A percentile compares a stretch with the other conserved stretches of the same genome.
Conservation (phyloP, 2,797 vertebrate genomes). For the Fringilla coelebs region DNA sequence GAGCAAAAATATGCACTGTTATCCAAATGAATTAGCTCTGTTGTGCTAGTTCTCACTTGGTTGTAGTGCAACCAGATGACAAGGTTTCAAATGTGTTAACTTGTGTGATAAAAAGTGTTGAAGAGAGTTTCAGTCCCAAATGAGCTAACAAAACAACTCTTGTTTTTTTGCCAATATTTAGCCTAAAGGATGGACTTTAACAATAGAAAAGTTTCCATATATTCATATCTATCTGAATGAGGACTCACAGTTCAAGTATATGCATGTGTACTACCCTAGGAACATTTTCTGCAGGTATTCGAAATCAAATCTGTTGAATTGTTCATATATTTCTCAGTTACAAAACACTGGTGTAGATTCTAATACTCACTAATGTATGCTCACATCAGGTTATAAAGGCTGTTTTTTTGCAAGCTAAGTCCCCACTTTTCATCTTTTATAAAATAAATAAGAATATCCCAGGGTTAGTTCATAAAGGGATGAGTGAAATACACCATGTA, state of each 20-base stretch:
- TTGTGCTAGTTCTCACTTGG: constrained; percentile 39
- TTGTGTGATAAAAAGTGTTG: background rate
- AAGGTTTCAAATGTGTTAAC: constrained; percentile 43
- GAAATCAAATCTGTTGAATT: background rate
- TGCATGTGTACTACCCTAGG: rapidly evolving
- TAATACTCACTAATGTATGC: background rate
- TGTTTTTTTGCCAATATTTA: background rate
- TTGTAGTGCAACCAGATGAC: constrained; percentile 15
- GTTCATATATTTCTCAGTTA: background rate
- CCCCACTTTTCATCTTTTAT: background rate
- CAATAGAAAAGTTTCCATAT: background rate
- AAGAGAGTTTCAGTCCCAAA: background rate
- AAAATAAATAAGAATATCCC: background rate
- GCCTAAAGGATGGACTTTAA: background rate
- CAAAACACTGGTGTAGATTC: background rate
- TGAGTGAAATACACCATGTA: background rate
- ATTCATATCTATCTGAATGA: background rate
- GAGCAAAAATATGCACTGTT: constrained; percentile 52
- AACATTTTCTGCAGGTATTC: background rate
- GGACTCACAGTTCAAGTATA: background rate
- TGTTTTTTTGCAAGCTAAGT: background rate
- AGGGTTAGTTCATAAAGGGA: background rate
- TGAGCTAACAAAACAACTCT: background rate
- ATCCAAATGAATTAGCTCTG: constrained; percentile 25
- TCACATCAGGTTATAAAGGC: background rate